Evolutionary conservation across 2,888 invertebrate species (phyloP), one percentile per base, ranked within the genome.

Genomic region (Macropis europaea): DNA sequence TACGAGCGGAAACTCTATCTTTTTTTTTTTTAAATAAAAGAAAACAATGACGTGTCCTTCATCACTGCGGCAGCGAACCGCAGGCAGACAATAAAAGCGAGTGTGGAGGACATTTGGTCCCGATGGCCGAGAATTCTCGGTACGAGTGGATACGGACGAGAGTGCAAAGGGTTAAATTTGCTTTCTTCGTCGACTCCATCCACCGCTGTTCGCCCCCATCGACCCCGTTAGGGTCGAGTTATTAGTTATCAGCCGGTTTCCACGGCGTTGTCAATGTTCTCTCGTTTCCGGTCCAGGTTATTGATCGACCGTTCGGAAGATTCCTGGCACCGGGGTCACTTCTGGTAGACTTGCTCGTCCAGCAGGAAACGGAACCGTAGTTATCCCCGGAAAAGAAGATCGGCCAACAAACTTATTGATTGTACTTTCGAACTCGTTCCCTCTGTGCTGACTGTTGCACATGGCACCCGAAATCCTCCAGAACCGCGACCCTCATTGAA

Each of bases 341-440:
- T 61, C 76, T 81, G 57, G 64, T 68, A 76, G 81, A 82, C 76
- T n/a, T 74, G 73, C 76, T 75, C 72, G 82, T 76, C 73, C 73
- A 73, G 76, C 76, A 74, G 82, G 73, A 77, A 82, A 60, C 72
- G 57, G 73, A 81, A 77, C 77, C 64, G 72, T 76, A 77, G 78
- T 79, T 79, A 77, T 80, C 73, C 72, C 61, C 60, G 38, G 61
- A 38, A 54, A 69, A 76, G 77, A 78, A 79, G 76, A 84, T 84
- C 84, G 63, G 76, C 61, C 72, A 62, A 73, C 71, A 75, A 79
- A 79, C 73, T 82, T 81, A 84, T 84, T 59, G 84, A 83, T 84
- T 79, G 79, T 83, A 75, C 74, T 79, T 79, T 52, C 56, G 67
- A 82, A 82, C 69, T 83, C 71, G 66, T 78, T 74, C 62, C 36